A percentile compares a stretch with the other conserved stretches of the same genome.
These are phyloP conservation scores for Agrochola litura DNA, from an alignment of 2,888 invertebrate species.

Conservation along the genomic window DNA sequence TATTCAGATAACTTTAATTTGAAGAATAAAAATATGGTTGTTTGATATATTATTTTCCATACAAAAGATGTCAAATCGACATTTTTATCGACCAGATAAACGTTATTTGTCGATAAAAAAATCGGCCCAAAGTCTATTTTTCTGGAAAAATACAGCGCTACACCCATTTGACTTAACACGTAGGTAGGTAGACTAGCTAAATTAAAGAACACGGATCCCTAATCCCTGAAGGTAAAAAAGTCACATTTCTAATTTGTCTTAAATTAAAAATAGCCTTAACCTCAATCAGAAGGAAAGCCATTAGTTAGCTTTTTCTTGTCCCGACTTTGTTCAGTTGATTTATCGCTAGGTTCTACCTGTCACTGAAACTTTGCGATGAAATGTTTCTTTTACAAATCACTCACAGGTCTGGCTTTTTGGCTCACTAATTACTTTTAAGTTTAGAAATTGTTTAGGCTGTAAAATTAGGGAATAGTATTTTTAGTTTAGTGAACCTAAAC, in stretches of 20 bases:
- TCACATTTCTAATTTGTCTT: slow-evolving; percentile 32
- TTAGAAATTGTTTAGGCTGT: slow-evolving; percentile 13
- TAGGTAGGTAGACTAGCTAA: background rate
- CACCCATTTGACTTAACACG: background rate
- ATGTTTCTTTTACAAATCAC: slow-evolving; percentile 56
- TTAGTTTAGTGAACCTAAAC: background rate
- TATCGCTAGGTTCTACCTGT: slow-evolving; percentile 56
- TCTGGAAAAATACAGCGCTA: no score
- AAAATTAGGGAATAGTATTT: background rate
- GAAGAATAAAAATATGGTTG: no score
- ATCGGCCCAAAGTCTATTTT: background rate
- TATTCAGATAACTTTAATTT: no score
- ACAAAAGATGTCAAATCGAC: background rate
- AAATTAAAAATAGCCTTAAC: slow-evolving; percentile 61
- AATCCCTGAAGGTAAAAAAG: slow-evolving; percentile 22
- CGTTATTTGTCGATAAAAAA: background rate
- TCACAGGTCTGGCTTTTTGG: slow-evolving; percentile 38
- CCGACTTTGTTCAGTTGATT: slow-evolving; percentile 63
- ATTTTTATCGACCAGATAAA: background rate
- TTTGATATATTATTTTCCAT: no score
- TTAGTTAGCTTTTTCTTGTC: slow-evolving; percentile 64
- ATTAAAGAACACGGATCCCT: background rate
- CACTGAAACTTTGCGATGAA: slow-evolving; percentile 45
- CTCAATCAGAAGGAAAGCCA: slow-evolving; percentile 61
- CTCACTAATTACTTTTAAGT: slow-evolving; percentile 51